A percentile compares a stretch with the other conserved stretches of the same genome.
phyloP scores from a whole-genome alignment of 2,888 invertebrate species.

The Aelia acuminata region DNA sequence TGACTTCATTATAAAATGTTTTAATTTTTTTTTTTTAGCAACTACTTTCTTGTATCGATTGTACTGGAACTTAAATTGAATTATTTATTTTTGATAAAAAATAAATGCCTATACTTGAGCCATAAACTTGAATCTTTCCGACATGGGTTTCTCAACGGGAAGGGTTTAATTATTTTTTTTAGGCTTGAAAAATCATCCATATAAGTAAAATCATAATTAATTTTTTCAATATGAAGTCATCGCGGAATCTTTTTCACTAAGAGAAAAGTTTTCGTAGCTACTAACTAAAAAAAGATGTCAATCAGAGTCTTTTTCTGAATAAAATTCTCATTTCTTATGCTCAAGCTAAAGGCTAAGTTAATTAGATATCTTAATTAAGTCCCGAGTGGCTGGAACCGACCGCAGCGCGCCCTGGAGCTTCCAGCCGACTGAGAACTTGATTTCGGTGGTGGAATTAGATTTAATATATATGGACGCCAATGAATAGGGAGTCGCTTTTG shows the following conservation, averaged over 20 bases:
- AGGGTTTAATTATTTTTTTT: too few species aligned
- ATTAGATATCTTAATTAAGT: slow-evolving; percentile 30
- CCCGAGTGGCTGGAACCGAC: neutral
- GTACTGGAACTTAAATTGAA: too few species aligned
- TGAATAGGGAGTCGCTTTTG: neutral
- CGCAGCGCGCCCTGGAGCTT: neutral
- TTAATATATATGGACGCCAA: slow-evolving; percentile 4
- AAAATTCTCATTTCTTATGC: neutral
- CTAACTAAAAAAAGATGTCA: neutral
- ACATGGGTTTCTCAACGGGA: too few species aligned
- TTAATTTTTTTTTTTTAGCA: too few species aligned
- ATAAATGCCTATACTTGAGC: too few species aligned
- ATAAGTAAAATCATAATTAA: neutral
- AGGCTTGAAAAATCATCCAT: neutral
- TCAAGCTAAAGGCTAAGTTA: neutral
- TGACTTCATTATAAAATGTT: too few species aligned
- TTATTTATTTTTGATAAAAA: too few species aligned
- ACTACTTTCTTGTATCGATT: too few species aligned
- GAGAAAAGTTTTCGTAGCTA: neutral
- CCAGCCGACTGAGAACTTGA: slow-evolving; percentile 9
- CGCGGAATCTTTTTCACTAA: neutral
- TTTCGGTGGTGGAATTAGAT: slow-evolving; percentile 12
- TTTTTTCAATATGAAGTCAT: neutral
- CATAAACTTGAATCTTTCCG: too few species aligned
- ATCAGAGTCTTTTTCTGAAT: neutral